Base-by-base conservation (phyloP, 64 coral and sea anemone genomes). In the Acropora tenuis region DNA sequence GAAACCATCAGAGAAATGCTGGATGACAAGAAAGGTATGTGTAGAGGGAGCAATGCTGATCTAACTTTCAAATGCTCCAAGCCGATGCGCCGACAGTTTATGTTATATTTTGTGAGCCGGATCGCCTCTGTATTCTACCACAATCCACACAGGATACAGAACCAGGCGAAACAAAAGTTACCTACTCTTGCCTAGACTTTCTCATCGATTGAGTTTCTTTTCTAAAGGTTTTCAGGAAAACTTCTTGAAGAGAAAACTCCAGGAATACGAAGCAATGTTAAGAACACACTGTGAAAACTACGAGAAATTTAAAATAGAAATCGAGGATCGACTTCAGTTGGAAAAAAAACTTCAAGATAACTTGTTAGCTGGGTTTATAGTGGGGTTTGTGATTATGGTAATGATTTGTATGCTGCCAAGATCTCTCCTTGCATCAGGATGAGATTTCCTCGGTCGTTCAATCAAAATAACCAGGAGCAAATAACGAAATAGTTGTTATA, bases 1-100 rank as follows among this genome's bases (percentile, higher is more conserved):
- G 91, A 93, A 63, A 88, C 87, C 9, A 93, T 92, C 73, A 87
- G 82, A 59, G 91, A 93, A 74, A 93, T 93, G 76, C 5, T 93
- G 47, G 84, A 93, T 4, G 61, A 93, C 71, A 71, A 74, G 11
- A 50, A 93, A 93, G 84, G 91, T 93, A 48, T 45, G 69, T 19
- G 41, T 72, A 68, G 30, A 68, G 30, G 30, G 30, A 30, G 0
- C 30, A 30, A 30, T 30, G 30, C 30, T 30, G 30, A 30, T 30
- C 30, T 30, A 30, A 30, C 60, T 18, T 66, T 8, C 15, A 13
- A 66, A 15, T 2, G 52, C 52, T 55, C 52, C 52, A 55, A 55
- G 52, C 30, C 30, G 0, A 30, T 30, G 30, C 30, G 30, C 30
- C 30, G 30, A 30, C 30, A 30, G 30, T 30, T 30, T 30, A 30